Percentiles rank a stretch among this genome's conserved stretches.
These are phyloP conservation scores for Carpatolechia fugitivella DNA, from an alignment of 2,888 invertebrate genomes.

Conservation along the genomic window DNA sequence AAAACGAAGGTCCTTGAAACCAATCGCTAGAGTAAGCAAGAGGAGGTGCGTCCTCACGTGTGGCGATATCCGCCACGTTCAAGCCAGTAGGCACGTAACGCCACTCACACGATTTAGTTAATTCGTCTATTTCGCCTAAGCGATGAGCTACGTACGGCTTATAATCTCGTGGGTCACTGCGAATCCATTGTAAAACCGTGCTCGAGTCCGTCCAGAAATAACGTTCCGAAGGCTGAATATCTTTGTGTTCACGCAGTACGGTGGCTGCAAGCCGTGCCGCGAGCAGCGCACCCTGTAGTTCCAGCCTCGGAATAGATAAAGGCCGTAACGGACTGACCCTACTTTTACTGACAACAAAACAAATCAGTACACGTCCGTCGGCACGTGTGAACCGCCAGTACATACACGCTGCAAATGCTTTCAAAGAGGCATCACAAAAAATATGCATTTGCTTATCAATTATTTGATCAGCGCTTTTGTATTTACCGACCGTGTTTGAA, in stretches of 20 bases:
- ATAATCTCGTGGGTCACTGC: constrained; percentile 17
- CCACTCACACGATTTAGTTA: constrained; percentile 23
- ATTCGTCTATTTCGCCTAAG: constrained; percentile 21
- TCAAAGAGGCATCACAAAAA: constrained; percentile 32
- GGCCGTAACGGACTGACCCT: constrained; percentile 23
- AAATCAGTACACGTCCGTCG: constrained; percentile 19
- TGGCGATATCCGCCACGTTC: constrained; percentile 29
- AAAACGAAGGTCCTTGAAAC: constrained; percentile 22
- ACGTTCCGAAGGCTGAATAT: constrained; percentile 5
- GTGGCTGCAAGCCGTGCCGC: constrained; percentile 17
- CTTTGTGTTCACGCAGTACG: constrained; percentile 10
- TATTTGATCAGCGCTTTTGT: neutral
- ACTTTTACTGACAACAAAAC: constrained; percentile 23
- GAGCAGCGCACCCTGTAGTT: constrained; percentile 19
- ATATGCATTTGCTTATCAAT: constrained; percentile 24
- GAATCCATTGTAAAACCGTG: constrained; percentile 24
- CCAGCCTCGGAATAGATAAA: constrained; percentile 21
- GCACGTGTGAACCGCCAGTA: constrained; percentile 24
- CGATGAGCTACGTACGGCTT: constrained; percentile 23
- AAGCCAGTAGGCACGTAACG: constrained; percentile 25
- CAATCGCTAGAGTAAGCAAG: constrained; percentile 11
- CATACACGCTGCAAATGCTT: constrained; percentile 29
- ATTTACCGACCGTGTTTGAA: no score
- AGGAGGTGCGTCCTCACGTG: constrained; percentile 15
- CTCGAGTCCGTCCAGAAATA: constrained; percentile 25